A percentile compares a stretch with the other conserved stretches of the same genome.
Conservation (phyloP, 2,113 vertebrate species). For the Lampris megalopsis region DNA sequence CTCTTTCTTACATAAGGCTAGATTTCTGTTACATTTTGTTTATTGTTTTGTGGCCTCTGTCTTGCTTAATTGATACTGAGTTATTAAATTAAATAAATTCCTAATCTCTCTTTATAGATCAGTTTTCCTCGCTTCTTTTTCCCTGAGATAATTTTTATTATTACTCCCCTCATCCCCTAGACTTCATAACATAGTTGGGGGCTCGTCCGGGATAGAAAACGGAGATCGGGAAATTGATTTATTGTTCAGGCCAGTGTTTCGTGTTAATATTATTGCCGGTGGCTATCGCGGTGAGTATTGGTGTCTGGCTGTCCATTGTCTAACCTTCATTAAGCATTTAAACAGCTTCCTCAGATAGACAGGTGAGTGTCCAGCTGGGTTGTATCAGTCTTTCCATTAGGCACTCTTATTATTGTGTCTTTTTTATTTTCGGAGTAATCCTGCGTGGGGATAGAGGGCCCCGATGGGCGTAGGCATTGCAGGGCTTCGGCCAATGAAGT, state of each 20-base stretch:
- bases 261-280: not conserved
- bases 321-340: not conserved
- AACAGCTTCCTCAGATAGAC: not conserved
- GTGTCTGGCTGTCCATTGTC: not conserved
- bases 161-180: not conserved
- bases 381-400: not conserved
- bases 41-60: no score
- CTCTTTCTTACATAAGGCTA: no score
- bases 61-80: no score
- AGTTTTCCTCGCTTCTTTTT: not conserved
- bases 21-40: no score
- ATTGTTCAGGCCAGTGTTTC: not conserved
- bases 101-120: no score
- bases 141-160: not conserved
- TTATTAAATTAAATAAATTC: no score
- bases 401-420: constrained; percentile 2
- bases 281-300: not conserved
- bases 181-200: not conserved
- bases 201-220: not conserved
- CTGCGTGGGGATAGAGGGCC: not conserved
- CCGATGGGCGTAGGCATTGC: not conserved
- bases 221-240: no score
- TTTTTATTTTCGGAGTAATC: not conserved
- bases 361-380: constrained; percentile 1
- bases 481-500: constrained; percentile 2